phyloP scores from a whole-genome alignment of 2,888 invertebrate species.

The Apotomis capreana region DNA sequence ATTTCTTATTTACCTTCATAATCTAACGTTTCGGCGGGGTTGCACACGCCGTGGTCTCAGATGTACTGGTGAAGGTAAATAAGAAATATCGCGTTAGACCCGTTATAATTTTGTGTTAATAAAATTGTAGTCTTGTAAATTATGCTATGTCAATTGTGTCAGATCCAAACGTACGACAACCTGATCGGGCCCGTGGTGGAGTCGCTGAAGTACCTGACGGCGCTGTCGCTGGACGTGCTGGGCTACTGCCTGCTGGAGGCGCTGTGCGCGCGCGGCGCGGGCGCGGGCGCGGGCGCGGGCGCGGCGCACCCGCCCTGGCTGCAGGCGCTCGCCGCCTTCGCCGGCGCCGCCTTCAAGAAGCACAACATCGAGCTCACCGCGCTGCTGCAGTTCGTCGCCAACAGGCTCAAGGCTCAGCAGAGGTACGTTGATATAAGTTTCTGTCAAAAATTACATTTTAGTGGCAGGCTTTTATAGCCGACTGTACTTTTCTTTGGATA shows the following conservation, averaged over 20 bases:
- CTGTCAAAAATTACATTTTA: too few relatives aligned
- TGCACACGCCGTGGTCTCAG: too few relatives aligned
- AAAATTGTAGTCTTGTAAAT: too few relatives aligned
- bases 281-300: too few relatives aligned
- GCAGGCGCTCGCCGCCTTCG: constrained; percentile 97
- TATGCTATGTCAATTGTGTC: constrained; percentile 60
- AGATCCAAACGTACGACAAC: constrained; percentile 97
- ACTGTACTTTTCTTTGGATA: too few relatives aligned
- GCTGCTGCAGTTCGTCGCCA: constrained; percentile 97
- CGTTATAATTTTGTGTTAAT: too few relatives aligned
- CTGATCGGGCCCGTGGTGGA: constrained; percentile 98
- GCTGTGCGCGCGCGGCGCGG: constrained; percentile 75
- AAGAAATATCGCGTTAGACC: too few relatives aligned
- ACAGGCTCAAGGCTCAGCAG: constrained; percentile 97
- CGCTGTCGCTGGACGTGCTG: constrained; percentile 97
- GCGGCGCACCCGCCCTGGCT: constrained; percentile 97
- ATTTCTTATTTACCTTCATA: too few relatives aligned
- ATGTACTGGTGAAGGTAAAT: too few relatives aligned
- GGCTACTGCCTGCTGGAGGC: constrained; percentile 98
- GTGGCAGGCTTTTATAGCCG: too few relatives aligned
- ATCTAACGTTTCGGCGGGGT: too few relatives aligned
- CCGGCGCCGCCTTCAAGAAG: constrained; percentile 98
- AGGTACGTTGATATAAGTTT: constrained; percentile 87
- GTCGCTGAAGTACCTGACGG: constrained; percentile 97
- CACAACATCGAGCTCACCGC: constrained; percentile 98